These are phyloP conservation scores for Plutomurus gul DNA, from an alignment of 1,140 invertebrate genomes.

Conservation along the genomic window DNA sequence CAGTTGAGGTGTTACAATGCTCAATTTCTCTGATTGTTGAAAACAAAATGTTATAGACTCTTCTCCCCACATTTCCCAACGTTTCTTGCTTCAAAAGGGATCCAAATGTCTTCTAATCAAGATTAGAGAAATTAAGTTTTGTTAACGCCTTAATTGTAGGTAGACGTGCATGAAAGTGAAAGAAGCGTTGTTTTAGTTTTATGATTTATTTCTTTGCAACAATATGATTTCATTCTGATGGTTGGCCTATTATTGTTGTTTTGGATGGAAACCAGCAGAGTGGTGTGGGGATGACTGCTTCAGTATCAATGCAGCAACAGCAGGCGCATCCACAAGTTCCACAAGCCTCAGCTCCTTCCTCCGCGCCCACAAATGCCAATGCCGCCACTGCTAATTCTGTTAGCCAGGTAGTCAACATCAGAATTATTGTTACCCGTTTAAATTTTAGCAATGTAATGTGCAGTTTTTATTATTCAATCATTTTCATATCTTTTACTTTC, in stretches of 20 bases:
- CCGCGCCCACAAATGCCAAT: constrained; percentile 33
- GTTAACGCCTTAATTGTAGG: too few relatives aligned
- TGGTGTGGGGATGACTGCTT: constrained; percentile 52
- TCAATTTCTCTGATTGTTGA: too few relatives aligned
- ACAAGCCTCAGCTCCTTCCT: constrained; percentile 33
- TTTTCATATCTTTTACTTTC: neutral
- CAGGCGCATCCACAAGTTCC: constrained; percentile 30
- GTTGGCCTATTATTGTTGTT: constrained; percentile 43
- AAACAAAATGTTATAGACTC: too few relatives aligned
- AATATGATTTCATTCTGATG: constrained; percentile 26
- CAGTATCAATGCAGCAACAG: constrained; percentile 50
- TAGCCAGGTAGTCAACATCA: constrained; percentile 48
- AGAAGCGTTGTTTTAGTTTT: neutral
- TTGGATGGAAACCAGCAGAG: constrained; percentile 49
- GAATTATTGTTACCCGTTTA: constrained; percentile 7
- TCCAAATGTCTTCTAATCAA: too few relatives aligned
- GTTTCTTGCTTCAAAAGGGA: too few relatives aligned
- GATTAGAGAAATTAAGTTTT: too few relatives aligned
- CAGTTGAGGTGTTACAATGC: too few relatives aligned
- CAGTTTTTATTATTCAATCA: neutral
- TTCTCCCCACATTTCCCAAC: too few relatives aligned
- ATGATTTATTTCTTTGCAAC: constrained; percentile 8
- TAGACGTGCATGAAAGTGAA: constrained; percentile 11
- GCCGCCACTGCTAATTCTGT: constrained; percentile 51
- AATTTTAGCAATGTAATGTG: neutral